Evolutionary conservation across 1,140 invertebrate species (phyloP).

Genomic region (Archegozetes longisetosus): DNA sequence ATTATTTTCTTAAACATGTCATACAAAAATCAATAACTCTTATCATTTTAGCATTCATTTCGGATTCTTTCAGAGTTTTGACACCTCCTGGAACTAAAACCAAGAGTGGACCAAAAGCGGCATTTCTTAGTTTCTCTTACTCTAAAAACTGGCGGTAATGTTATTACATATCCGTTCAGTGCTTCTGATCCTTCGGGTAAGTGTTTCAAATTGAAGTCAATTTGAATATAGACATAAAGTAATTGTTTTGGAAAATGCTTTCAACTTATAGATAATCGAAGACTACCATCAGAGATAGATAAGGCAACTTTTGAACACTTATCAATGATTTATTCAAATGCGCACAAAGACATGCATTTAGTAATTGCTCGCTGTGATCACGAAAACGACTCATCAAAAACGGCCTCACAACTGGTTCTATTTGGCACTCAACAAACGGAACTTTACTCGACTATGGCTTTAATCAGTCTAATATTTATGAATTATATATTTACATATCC

Average conservation of each 20-base stretch:
- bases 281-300: conserved; percentile 1
- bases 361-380: conserved; percentile 2
- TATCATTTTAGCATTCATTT: conserved; percentile 69
- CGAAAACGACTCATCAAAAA: not conserved
- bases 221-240: not conserved
- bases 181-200: not conserved
- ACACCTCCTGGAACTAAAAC: conserved; percentile 3
- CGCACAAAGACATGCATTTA: conserved; percentile 11
- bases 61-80: conserved; percentile 54
- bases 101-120: conserved; percentile 9
- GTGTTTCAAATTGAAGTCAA: not conserved
- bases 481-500: not conserved
- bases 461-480: not conserved
- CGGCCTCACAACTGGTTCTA: not conserved
- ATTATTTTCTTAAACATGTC: conserved; percentile 74
- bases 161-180: conserved; percentile 15
- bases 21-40: conserved; percentile 50
- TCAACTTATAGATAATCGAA: conserved; percentile 50
- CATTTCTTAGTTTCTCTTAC: conserved; percentile 11
- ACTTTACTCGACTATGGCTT: not conserved
- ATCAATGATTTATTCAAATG: conserved; percentile 8
- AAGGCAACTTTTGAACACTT: conserved; percentile 10
- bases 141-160: conserved; percentile 13
- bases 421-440: not conserved
- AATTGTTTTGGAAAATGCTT: not conserved